These are phyloP conservation scores for Phasia obesa DNA, from an alignment of 2,888 invertebrate species.

Conservation along the genomic window DNA sequence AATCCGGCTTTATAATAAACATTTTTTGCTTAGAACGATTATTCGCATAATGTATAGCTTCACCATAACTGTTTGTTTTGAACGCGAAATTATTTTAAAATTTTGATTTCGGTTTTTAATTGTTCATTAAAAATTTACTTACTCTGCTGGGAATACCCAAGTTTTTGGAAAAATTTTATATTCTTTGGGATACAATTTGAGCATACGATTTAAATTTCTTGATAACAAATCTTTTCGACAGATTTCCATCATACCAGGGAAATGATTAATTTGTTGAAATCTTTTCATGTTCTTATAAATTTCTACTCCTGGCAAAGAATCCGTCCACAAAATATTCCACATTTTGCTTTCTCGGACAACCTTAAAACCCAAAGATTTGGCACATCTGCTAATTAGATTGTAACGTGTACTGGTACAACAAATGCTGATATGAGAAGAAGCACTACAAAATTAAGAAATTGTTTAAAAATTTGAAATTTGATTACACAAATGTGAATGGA, in stretches of 20 bases:
- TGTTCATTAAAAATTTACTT: slow-evolving; percentile 78
- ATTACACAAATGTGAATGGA: neutral
- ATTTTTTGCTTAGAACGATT: slow-evolving; percentile 85
- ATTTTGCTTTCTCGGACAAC: slow-evolving; percentile 89
- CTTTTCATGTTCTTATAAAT: slow-evolving; percentile 95
- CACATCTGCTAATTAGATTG: slow-evolving; percentile 78
- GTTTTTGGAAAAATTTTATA: slow-evolving; percentile 96
- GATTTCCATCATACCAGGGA: slow-evolving; percentile 94
- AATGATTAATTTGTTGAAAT: slow-evolving; percentile 96
- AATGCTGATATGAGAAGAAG: slow-evolving; percentile 77
- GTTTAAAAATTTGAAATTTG: neutral
- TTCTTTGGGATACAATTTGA: slow-evolving; percentile 92
- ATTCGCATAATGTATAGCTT: slow-evolving; percentile 84
- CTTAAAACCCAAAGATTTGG: slow-evolving; percentile 79
- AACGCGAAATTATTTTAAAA: neutral
- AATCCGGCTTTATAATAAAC: slow-evolving; percentile 95
- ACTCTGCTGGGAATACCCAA: slow-evolving; percentile 97
- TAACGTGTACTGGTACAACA: slow-evolving; percentile 79
- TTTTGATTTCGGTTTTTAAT: neutral
- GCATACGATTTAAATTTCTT: slow-evolving; percentile 94
- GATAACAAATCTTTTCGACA: slow-evolving; percentile 95
- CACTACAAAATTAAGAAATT: slow-evolving; percentile 70
- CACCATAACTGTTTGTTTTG: slow-evolving; percentile 85
- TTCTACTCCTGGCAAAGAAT: slow-evolving; percentile 92
- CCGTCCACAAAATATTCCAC: slow-evolving; percentile 96